A percentile compares a stretch with the other conserved stretches of the same genome.
Conservation (phyloP, 1,140 invertebrate genomes). For the Wasmannia auropunctata region DNA sequence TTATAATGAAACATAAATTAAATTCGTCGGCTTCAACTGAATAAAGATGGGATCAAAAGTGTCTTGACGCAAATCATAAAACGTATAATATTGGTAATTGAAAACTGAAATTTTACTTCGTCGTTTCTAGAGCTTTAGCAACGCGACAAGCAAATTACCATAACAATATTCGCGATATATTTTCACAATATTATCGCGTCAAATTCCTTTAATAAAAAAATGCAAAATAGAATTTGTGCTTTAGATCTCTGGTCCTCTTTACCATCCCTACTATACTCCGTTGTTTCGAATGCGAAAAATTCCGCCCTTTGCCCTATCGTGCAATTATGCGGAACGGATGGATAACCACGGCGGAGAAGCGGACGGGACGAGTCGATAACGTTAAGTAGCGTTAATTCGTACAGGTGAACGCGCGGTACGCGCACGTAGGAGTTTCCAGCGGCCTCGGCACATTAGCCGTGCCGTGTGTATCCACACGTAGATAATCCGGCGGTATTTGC, state of each 20-base stretch:
- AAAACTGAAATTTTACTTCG: neutral
- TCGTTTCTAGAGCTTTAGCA: neutral
- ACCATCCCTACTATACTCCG: neutral
- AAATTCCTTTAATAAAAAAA: neutral
- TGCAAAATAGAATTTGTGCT: neutral
- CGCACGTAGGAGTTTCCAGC: conserved; percentile 2
- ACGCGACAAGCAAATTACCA: neutral
- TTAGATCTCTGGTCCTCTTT: neutral
- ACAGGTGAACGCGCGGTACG: conserved; percentile 2
- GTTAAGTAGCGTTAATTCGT: conserved; percentile 39
- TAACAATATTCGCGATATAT: neutral
- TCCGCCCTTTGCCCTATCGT: neutral
- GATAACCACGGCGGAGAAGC: neutral
- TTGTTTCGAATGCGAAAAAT: neutral
- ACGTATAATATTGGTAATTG: neutral
- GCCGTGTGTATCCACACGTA: conserved; percentile 79
- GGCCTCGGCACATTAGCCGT: conserved; percentile 55
- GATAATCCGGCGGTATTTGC: conserved; percentile 83
- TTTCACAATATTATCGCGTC: neutral
- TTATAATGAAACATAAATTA: neutral
- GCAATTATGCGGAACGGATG: conserved; percentile 17
- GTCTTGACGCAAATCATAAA: neutral
- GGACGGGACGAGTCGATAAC: neutral
- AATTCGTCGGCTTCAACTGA: neutral
- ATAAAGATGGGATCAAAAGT: neutral